phyloP scores from a whole-genome alignment of 2,888 invertebrate species.

The Perizoma flavofasciatum region DNA sequence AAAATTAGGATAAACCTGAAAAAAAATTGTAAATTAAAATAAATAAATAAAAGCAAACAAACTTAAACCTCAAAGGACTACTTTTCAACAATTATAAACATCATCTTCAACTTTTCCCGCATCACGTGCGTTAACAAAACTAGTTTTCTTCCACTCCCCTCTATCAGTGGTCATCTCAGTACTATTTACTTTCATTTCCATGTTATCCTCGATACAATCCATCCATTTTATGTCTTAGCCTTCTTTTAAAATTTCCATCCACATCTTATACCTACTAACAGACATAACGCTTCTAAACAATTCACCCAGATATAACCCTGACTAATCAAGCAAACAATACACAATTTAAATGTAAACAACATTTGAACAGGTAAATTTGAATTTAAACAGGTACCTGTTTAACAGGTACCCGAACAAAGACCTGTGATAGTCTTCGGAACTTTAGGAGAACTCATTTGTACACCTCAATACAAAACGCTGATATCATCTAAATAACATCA shows the following conservation, averaged over 20 bases:
- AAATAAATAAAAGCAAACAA: too few relatives aligned
- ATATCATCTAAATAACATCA: slow-evolving; percentile 73
- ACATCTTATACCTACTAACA: slow-evolving; percentile 5
- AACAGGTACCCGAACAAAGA: slow-evolving; percentile 49
- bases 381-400: slow-evolving; percentile 41
- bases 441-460: slow-evolving; percentile 71
- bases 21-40: too few relatives aligned
- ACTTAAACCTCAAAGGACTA: too few relatives aligned
- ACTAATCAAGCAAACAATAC: slow-evolving; percentile 39
- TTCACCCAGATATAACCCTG: slow-evolving; percentile 24
- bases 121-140: too few relatives aligned
- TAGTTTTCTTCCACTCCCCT: too few relatives aligned
- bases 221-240: too few relatives aligned
- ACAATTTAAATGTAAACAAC: slow-evolving; percentile 38
- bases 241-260: background rate
- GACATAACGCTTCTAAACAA: slow-evolving; percentile 12
- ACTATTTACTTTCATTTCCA: too few relatives aligned
- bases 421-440: slow-evolving; percentile 50
- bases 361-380: slow-evolving; percentile 33
- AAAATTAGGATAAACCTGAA: too few relatives aligned
- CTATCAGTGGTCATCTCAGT: too few relatives aligned
- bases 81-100: too few relatives aligned
- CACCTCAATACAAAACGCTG: slow-evolving; percentile 73
- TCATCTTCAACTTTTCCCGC: too few relatives aligned
- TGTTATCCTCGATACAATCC: too few relatives aligned